phyloP scores from a whole-genome alignment of 2,113 vertebrate genomes.

The Calidris pugnax region DNA sequence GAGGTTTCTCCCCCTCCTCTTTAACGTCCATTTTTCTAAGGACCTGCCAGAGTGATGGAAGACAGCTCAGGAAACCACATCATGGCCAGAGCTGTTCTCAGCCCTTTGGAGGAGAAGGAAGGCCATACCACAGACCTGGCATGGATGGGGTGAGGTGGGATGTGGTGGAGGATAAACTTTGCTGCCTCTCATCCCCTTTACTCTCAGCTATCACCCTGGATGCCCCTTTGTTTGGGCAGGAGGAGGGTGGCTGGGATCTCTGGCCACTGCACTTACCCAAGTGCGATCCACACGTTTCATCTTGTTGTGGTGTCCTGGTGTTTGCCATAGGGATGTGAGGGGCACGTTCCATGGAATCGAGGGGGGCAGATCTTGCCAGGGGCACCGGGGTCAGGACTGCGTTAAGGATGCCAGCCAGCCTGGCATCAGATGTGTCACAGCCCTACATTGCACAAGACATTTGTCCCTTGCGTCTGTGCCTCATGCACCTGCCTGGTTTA shows the following conservation, averaged over 20 bases:
- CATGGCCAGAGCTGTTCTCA: background rate
- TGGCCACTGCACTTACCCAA: background rate
- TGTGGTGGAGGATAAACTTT: background rate
- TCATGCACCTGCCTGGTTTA: too few species aligned
- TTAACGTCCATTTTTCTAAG: constrained; percentile 35
- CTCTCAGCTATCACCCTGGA: background rate
- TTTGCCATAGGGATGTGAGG: background rate
- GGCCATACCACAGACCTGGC: background rate
- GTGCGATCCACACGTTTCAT: accelerated
- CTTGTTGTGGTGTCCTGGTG: background rate
- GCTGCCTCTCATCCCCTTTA: background rate
- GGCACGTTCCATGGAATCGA: background rate
- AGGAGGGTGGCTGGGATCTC: background rate
- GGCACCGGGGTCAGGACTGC: background rate
- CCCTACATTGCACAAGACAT: background rate
- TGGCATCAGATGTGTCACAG: background rate
- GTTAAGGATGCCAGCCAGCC: background rate
- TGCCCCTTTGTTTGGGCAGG: background rate
- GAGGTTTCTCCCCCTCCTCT: constrained; percentile 27
- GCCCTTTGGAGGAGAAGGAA: background rate
- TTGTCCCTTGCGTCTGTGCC: background rate
- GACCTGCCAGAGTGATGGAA: constrained; percentile 31
- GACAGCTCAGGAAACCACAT: background rate
- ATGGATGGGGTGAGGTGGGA: background rate
- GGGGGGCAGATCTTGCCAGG: background rate